Percentiles rank a stretch among this genome's conserved stretches.
Conservation (phyloP, 2,113 vertebrate genomes). For the Eptesicus fuscus region DNA sequence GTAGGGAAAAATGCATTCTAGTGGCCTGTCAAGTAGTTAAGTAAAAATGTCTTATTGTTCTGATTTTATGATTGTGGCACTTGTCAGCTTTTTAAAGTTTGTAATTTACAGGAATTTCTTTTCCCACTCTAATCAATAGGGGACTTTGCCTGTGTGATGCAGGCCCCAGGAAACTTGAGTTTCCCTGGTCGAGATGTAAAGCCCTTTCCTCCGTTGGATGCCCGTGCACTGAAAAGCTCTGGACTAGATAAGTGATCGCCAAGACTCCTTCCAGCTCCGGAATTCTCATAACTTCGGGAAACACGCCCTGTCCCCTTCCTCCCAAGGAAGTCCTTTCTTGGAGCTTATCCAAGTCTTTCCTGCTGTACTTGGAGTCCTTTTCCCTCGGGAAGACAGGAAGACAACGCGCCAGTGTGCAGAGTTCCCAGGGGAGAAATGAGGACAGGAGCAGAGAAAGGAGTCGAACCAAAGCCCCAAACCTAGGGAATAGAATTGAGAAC, state of each 20-base stretch:
- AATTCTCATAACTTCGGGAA: background rate
- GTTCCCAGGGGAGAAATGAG: background rate
- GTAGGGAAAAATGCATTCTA: background rate
- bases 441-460: background rate
- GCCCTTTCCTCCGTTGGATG: background rate
- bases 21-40: background rate
- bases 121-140: background rate
- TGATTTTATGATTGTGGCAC: background rate
- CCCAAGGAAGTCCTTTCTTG: conserved; percentile 39
- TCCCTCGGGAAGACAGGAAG: background rate
- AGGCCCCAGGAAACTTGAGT: background rate
- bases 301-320: background rate
- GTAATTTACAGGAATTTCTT: background rate
- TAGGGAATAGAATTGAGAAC: background rate
- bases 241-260: background rate
- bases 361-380: background rate
- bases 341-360: conserved; percentile 27
- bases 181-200: background rate
- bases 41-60: background rate
- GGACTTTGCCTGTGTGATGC: background rate
- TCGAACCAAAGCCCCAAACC: background rate
- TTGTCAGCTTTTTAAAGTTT: background rate
- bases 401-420: background rate
- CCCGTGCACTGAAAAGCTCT: background rate
- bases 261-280: background rate